These are phyloP conservation scores for Zelleria hepariella DNA, from an alignment of 2,888 invertebrate genomes.

Conservation along the genomic window DNA sequence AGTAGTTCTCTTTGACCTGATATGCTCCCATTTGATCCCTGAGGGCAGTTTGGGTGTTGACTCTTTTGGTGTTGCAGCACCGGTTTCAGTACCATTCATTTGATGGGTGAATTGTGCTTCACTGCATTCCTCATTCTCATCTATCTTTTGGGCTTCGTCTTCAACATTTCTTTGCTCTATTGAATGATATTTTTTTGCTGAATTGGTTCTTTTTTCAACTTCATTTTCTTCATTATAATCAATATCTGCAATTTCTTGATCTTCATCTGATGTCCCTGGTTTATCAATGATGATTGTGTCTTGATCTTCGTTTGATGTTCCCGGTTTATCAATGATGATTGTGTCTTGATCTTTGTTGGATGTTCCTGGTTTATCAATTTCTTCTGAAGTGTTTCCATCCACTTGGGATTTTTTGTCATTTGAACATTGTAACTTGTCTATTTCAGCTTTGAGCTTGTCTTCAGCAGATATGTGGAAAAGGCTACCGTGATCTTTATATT, in stretches of 20 bases:
- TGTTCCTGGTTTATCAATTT: background rate
- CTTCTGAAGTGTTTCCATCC: too few species aligned
- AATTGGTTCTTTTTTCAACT: too few species aligned
- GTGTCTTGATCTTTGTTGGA: too few species aligned
- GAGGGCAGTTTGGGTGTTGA: background rate
- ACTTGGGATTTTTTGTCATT: too few species aligned
- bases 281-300: too few species aligned
- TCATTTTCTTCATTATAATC: background rate
- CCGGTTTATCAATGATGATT: background rate
- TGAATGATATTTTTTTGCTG: too few species aligned
- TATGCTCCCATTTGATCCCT: background rate
- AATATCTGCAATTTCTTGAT: background rate
- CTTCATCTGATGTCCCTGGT: background rate
- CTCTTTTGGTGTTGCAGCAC: background rate
- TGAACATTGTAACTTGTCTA: background rate
- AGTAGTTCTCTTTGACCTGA: background rate
- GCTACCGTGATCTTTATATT: conserved; percentile 15
- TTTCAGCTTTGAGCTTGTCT: conserved; percentile 13
- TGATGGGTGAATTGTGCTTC: background rate
- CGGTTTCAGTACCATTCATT: background rate
- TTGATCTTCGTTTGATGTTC: too few species aligned
- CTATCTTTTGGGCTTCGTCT: background rate
- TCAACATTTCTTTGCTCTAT: background rate
- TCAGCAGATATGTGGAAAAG: conserved; percentile 19
- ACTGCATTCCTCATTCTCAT: background rate